A percentile compares a stretch with the other conserved stretches of the same genome.
Conservation (phyloP, 2,797 vertebrate species). For the Xenentodon cancila region DNA sequence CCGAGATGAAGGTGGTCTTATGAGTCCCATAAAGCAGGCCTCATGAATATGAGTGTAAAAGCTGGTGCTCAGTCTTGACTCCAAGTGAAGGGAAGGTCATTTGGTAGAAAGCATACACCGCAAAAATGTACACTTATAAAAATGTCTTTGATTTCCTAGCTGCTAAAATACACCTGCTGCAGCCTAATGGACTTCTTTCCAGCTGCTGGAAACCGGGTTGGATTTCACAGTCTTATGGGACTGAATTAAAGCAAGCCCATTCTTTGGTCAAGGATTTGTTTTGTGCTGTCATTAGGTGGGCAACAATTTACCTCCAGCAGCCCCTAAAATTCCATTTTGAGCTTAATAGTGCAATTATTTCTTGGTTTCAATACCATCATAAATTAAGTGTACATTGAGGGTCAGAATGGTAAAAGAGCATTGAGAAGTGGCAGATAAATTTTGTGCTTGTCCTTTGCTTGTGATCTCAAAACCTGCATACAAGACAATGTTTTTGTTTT, state of each 20-base stretch:
- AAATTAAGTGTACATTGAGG: constrained; percentile 34
- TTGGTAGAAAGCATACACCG: constrained; percentile 67
- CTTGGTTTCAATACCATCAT: constrained; percentile 37
- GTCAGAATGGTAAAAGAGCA: constrained; percentile 44
- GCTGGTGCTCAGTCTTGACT: constrained; percentile 67
- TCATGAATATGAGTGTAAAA: constrained; percentile 91
- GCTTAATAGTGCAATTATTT: constrained; percentile 46
- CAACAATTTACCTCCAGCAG: constrained; percentile 27
- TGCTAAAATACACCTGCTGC: constrained; percentile 62
- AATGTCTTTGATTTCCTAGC: constrained; percentile 67
- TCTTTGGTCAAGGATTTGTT: constrained; percentile 61
- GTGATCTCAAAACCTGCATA: constrained; percentile 28
- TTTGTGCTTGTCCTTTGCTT: constrained; percentile 31
- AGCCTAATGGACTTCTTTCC: constrained; percentile 61
- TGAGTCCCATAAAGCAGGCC: constrained; percentile 91
- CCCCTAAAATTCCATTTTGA: constrained; percentile 50
- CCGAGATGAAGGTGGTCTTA: constrained; percentile 90
- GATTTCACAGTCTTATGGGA: constrained; percentile 46
- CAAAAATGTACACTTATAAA: constrained; percentile 71
- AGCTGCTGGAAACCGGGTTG: constrained; percentile 39
- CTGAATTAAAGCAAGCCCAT: constrained; percentile 58
- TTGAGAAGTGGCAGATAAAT: constrained; percentile 37
- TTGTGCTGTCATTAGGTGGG: constrained; percentile 33
- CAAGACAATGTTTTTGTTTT: constrained; percentile 39
- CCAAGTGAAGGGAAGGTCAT: constrained; percentile 72